Conservation (phyloP, 2,113 vertebrate species). For the Hiodon alosoides region DNA sequence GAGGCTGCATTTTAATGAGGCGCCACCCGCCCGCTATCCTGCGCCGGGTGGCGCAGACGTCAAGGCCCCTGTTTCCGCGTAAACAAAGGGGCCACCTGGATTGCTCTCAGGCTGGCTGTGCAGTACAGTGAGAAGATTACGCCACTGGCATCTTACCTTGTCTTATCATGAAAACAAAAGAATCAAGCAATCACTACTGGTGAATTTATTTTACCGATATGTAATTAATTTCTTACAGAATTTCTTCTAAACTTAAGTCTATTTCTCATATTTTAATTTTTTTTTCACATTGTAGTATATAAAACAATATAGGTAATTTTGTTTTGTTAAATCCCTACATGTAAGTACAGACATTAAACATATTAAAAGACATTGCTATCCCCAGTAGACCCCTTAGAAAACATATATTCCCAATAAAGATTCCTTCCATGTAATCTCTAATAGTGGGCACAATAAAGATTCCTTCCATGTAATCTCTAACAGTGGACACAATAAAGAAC, state of each 20-base stretch:
- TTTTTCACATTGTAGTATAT: too few species aligned
- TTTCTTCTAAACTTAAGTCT: too few species aligned
- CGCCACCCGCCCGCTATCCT: background rate
- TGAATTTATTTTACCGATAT: too few species aligned
- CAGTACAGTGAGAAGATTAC: background rate
- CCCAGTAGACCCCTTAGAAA: conserved; percentile 15
- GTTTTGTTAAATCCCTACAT: background rate
- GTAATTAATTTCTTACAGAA: too few species aligned
- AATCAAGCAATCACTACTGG: too few species aligned
- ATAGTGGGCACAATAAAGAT: conserved; percentile 10
- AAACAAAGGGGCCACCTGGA: background rate
- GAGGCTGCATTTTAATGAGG: conserved; percentile 14
- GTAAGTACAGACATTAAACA: background rate
- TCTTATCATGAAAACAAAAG: too few species aligned
- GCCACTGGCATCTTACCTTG: too few species aligned
- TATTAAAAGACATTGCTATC: background rate
- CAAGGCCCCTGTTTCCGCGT: background rate
- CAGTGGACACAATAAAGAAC: background rate
- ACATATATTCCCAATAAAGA: conserved; percentile 19
- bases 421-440: background rate
- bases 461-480: background rate
- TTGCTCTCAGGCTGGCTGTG: too few species aligned
- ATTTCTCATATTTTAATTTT: too few species aligned
- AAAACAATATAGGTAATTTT: too few species aligned
- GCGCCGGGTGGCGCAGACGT: background rate